Evolutionary conservation across 1,140 invertebrate genomes (phyloP).

Genomic region (Drosophila orosa): DNA sequence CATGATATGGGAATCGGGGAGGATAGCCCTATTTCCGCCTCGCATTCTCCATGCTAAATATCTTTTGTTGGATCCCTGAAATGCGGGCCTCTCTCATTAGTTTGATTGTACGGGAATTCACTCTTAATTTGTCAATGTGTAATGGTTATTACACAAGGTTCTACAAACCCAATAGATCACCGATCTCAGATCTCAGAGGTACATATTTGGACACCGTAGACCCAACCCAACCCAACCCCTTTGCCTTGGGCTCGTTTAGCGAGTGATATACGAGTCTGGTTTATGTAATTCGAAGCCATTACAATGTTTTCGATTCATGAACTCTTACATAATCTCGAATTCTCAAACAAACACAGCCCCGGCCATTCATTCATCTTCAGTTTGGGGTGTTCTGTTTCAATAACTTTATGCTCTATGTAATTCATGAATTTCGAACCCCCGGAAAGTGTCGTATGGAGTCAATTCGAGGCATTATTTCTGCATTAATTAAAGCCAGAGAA

Average conservation of each 20-base stretch:
- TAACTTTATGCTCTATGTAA: constrained; percentile 44
- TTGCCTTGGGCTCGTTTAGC: constrained; percentile 25
- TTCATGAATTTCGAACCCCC: constrained; percentile 33
- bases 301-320: constrained; percentile 34
- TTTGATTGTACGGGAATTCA: constrained; percentile 31
- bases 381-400: constrained; percentile 44
- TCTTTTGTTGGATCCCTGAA: constrained; percentile 7
- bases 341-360: constrained; percentile 7
- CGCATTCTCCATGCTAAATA: neutral
- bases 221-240: constrained; percentile 24
- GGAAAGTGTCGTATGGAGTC: constrained; percentile 30
- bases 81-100: constrained; percentile 45
- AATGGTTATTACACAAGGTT: constrained; percentile 13
- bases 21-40: constrained; percentile 34
- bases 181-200: neutral
- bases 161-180: constrained; percentile 1
- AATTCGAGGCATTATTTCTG: constrained; percentile 34
- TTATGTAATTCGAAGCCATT: constrained; percentile 25
- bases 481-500: constrained; percentile 49
- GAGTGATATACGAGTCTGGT: constrained; percentile 43
- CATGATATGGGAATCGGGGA: constrained; percentile 23
- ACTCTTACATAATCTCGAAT: constrained; percentile 42
- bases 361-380: constrained; percentile 11
- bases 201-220: constrained; percentile 1
- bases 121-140: constrained; percentile 39